A percentile compares a stretch with the other conserved stretches of the same genome.
Evolutionary conservation across 1,140 invertebrate species (phyloP).

Genomic region (Drosophila melanogaster): DNA sequence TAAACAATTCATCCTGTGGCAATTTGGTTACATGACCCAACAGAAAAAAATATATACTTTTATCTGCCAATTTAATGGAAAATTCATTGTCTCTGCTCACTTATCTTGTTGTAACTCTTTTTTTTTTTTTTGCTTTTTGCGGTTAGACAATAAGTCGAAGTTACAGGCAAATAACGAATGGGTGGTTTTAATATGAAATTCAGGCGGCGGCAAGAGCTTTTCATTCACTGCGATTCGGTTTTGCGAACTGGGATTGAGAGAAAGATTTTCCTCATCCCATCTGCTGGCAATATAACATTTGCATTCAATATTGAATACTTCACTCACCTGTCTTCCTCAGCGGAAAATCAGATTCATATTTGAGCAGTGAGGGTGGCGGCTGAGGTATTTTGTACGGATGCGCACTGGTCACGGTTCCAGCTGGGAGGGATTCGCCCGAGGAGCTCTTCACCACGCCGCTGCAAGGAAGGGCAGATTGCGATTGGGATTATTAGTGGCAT

Average conservation of each 20-base stretch:
- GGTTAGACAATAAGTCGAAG: constrained; percentile 5
- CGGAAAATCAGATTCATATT: constrained; percentile 95
- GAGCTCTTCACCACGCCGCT: constrained; percentile 87
- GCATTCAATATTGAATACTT: not conserved
- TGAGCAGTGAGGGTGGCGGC: constrained; percentile 86
- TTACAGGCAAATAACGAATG: not conserved
- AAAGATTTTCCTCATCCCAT: not conserved
- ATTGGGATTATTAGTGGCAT: not conserved
- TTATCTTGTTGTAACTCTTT: not conserved
- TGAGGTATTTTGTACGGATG: constrained; percentile 89
- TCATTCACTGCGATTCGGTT: not conserved
- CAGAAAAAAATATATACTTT: not conserved
- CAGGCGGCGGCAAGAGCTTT: constrained; percentile 3
- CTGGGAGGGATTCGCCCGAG: constrained; percentile 87
- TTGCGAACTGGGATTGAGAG: not conserved
- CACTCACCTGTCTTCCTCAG: constrained; percentile 95
- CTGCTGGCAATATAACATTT: not conserved
- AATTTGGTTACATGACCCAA: not conserved
- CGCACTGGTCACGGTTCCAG: constrained; percentile 86
- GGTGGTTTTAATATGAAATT: too few species aligned
- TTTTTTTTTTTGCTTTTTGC: not conserved
- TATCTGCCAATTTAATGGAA: not conserved
- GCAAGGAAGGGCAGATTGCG: constrained; percentile 9
- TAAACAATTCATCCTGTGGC: not conserved
- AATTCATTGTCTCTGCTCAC: not conserved